Conservation (phyloP, 1,140 invertebrate genomes). For the Chelonus insularis region DNA sequence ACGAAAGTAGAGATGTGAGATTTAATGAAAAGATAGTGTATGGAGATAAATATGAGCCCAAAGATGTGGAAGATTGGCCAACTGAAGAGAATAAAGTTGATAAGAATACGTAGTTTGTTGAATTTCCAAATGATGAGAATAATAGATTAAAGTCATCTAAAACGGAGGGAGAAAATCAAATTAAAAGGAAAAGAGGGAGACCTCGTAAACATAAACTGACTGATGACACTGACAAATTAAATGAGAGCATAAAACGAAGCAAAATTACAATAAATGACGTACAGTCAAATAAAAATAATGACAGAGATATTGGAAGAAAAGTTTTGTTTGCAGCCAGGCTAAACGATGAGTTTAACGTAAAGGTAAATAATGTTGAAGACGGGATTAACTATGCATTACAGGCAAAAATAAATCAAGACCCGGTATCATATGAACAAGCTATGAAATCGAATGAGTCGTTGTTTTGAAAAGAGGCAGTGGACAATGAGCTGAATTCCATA, state of each 20-base stretch:
- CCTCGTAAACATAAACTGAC: not conserved
- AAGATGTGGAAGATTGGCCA: slow-evolving; percentile 14
- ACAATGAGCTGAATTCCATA: slow-evolving; percentile 2
- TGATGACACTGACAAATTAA: no score
- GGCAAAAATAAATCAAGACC: not conserved
- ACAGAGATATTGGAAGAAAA: not conserved
- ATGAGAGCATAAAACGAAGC: no score
- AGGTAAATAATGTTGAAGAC: not conserved
- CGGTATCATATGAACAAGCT: slow-evolving; percentile 8
- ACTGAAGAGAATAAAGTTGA: slow-evolving; percentile 3
- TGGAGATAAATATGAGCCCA: slow-evolving; percentile 8
- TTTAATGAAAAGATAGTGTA: slow-evolving; percentile 19
- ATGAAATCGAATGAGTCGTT: not conserved
- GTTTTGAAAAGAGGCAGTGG: not conserved
- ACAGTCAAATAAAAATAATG: slow-evolving; percentile 8
- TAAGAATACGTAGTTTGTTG: slow-evolving; percentile 5
- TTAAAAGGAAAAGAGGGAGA: not conserved
- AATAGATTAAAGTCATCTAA: slow-evolving; percentile 1
- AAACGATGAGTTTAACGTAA: not conserved
- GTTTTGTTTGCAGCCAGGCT: no score
- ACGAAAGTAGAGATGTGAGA: slow-evolving; percentile 19
- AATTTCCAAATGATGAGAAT: slow-evolving; percentile 9
- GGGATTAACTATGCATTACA: not conserved
- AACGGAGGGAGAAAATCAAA: not conserved
- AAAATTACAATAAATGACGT: not conserved